Evolutionary conservation across 1,140 invertebrate species (phyloP).

Genomic region (Gonioctena quinquepunctata): DNA sequence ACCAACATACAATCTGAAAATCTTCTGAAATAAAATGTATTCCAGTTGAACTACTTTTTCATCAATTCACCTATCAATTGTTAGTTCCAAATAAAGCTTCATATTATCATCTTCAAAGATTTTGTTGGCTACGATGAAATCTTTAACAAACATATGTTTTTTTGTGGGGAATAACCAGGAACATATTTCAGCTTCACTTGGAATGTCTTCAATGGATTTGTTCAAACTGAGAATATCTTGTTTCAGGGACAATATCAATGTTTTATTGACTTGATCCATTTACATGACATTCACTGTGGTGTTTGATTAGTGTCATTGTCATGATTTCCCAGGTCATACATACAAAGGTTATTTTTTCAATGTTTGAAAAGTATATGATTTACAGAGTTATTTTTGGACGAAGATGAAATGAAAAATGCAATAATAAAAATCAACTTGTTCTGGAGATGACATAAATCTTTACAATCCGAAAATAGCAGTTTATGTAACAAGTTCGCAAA

Average conservation of each 20-base stretch:
- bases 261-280: constrained; percentile 10
- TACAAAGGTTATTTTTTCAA: too few species aligned
- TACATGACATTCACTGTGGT: neutral
- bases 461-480: too few species aligned
- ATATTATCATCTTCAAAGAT: neutral
- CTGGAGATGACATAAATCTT: neutral
- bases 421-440: neutral
- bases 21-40: neutral
- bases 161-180: constrained; percentile 35
- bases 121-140: neutral
- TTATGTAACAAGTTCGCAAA: too few species aligned
- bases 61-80: constrained; percentile 29
- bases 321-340: too few species aligned
- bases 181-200: constrained; percentile 4
- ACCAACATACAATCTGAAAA: constrained; percentile 19
- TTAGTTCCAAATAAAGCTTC: constrained; percentile 23
- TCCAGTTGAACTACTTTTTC: neutral
- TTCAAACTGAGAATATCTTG: constrained; percentile 28
- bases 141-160: constrained; percentile 14
- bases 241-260: constrained; percentile 23
- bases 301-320: too few species aligned
- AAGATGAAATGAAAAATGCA: too few species aligned
- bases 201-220: constrained; percentile 16
- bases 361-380: too few species aligned
- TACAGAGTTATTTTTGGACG: too few species aligned